Conservation (phyloP, 1,140 invertebrate species). For the Drosophila eugracilis region DNA sequence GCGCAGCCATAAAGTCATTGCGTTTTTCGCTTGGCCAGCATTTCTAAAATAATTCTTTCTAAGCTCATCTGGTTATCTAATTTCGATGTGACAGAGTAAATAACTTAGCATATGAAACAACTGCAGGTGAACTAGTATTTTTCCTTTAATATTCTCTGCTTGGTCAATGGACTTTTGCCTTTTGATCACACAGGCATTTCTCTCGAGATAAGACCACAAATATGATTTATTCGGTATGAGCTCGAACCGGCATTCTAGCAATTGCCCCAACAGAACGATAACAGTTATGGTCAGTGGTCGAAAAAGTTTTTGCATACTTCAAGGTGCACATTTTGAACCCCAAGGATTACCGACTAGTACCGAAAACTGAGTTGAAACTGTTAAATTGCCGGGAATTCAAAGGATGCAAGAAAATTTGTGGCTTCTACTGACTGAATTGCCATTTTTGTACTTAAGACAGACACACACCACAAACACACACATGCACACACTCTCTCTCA, state of each 20-base stretch:
- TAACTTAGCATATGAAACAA: constrained; percentile 9
- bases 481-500: too few relatives aligned
- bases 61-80: constrained; percentile 28
- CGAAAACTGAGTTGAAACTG: constrained; percentile 6
- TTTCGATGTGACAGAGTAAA: constrained; percentile 35
- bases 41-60: constrained; percentile 44
- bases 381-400: constrained; percentile 37
- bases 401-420: constrained; percentile 41
- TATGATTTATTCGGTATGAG: constrained; percentile 20
- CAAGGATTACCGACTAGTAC: constrained; percentile 5
- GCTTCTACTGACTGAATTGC: constrained; percentile 20
- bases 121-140: constrained; percentile 1
- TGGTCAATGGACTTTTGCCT: constrained; percentile 8
- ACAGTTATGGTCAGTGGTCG: constrained; percentile 10
- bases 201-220: constrained; percentile 8
- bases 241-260: constrained; percentile 17
- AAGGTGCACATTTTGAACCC: constrained; percentile 19
- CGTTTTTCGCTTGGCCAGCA: constrained; percentile 60
- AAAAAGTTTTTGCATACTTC: constrained; percentile 45
- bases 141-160: constrained; percentile 1
- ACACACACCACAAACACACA: constrained; percentile 4
- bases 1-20: constrained; percentile 63
- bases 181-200: constrained; percentile 11
- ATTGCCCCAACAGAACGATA: constrained; percentile 22
- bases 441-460: constrained; percentile 47